These are phyloP conservation scores for Diuraphis noxia DNA, from an alignment of 1,140 invertebrate genomes.

Conservation along the genomic window DNA sequence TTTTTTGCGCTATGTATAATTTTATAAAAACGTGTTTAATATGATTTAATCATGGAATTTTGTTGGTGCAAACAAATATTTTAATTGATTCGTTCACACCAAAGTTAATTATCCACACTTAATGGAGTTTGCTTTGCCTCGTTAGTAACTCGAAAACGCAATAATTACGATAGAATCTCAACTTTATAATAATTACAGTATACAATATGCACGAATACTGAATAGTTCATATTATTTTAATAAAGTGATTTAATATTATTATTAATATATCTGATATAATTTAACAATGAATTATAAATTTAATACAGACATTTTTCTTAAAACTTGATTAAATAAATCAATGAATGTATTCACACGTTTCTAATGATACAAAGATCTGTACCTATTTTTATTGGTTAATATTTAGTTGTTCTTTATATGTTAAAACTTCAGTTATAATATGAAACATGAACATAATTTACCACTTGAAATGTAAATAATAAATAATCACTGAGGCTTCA, in stretches of 20 bases:
- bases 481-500: slow-evolving; percentile 2
- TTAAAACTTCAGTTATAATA: neutral
- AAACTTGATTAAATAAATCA: neutral
- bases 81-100: neutral
- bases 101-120: slow-evolving; percentile 4
- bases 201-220: neutral
- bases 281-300: neutral
- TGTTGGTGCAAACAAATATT: neutral
- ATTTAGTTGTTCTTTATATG: neutral
- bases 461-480: slow-evolving; percentile 30
- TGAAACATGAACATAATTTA: slow-evolving; percentile 18
- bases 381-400: neutral
- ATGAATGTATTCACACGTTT: neutral
- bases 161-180: neutral
- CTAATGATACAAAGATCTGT: neutral
- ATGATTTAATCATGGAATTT: slow-evolving; percentile 5
- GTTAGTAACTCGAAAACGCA: neutral
- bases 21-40: neutral
- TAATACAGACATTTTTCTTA: neutral
- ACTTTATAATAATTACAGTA: neutral
- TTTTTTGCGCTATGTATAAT: neutral
- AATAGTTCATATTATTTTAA: neutral
- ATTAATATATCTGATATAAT: neutral
- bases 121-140: neutral
- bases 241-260: neutral